Evolutionary conservation across 2,888 invertebrate species (phyloP).

Genomic region (Drosophila vallismaia): DNA sequence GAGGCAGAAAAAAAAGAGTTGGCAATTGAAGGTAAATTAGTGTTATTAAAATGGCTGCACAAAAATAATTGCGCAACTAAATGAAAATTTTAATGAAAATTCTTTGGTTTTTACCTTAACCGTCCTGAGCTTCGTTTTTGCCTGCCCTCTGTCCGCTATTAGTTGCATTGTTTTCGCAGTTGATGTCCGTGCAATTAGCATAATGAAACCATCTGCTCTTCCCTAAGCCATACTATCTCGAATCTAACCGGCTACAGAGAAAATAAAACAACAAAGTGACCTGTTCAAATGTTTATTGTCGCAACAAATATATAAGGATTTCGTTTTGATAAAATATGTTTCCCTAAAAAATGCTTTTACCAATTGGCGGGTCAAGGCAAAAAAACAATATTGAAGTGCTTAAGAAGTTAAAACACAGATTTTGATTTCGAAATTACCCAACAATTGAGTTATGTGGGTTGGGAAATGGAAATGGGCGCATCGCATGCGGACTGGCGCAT

Average conservation of each 20-base stretch:
- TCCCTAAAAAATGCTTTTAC: neutral
- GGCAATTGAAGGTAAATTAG: slow-evolving; percentile 74
- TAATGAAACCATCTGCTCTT: slow-evolving; percentile 36
- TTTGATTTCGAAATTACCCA: slow-evolving; percentile 26
- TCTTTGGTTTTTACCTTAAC: slow-evolving; percentile 57
- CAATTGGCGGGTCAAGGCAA: neutral
- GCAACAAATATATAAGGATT: neutral
- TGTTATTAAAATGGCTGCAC: slow-evolving; percentile 78
- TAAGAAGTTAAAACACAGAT: slow-evolving; percentile 20
- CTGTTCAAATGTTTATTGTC: neutral
- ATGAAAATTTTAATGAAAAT: slow-evolving; percentile 77
- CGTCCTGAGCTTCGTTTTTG: slow-evolving; percentile 7
- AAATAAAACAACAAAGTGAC: neutral
- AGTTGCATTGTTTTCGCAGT: slow-evolving; percentile 37
- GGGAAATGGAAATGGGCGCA: slow-evolving; percentile 42
- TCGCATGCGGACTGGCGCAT: slow-evolving; percentile 47
- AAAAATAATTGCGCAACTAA: slow-evolving; percentile 74
- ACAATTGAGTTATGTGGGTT: slow-evolving; percentile 63
- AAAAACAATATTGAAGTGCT: slow-evolving; percentile 30
- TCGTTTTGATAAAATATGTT: neutral
- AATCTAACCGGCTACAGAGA: neutral
- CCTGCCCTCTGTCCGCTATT: slow-evolving; percentile 30
- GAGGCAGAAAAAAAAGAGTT: slow-evolving; percentile 37
- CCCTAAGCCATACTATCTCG: neutral
- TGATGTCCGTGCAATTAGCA: slow-evolving; percentile 48